Percentiles rank a stretch among this genome's conserved stretches.
Conservation (phyloP, 1,140 invertebrate species). For the Onthophagus taurus region DNA sequence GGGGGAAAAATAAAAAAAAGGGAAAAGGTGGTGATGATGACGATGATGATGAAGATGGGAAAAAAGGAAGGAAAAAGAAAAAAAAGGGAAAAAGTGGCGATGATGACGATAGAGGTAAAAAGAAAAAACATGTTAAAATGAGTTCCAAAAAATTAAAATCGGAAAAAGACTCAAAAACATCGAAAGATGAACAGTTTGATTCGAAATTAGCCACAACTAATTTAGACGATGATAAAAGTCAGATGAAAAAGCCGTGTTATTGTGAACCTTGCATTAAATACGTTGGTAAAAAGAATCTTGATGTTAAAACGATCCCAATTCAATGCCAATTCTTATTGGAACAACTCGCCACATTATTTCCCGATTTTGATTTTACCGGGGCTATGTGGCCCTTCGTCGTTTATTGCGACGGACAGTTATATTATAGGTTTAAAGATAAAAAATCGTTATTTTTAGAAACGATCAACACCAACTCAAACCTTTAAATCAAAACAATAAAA, state of each 20-base stretch:
- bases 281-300: neutral
- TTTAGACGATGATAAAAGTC: neutral
- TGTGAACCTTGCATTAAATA: neutral
- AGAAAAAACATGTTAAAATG: neutral
- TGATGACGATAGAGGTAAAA: neutral
- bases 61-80: neutral
- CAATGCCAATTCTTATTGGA: slow-evolving; percentile 26
- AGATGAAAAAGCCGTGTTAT: neutral
- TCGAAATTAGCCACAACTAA: neutral
- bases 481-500: too few relatives aligned
- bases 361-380: slow-evolving; percentile 24
- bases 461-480: too few relatives aligned
- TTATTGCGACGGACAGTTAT: slow-evolving; percentile 26
- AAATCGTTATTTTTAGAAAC: slow-evolving; percentile 12
- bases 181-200: neutral
- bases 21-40: neutral
- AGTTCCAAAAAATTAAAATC: slow-evolving; percentile 5
- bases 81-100: neutral
- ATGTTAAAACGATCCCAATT: slow-evolving; percentile 12
- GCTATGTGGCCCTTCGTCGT: slow-evolving; percentile 27
- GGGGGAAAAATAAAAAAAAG: neutral
- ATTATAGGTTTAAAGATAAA: slow-evolving; percentile 19
- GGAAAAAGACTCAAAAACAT: neutral
- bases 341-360: slow-evolving; percentile 24
- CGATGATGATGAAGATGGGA: neutral